Evolutionary conservation across 2,888 invertebrate species (phyloP).

Genomic region (Tachina lurida): DNA sequence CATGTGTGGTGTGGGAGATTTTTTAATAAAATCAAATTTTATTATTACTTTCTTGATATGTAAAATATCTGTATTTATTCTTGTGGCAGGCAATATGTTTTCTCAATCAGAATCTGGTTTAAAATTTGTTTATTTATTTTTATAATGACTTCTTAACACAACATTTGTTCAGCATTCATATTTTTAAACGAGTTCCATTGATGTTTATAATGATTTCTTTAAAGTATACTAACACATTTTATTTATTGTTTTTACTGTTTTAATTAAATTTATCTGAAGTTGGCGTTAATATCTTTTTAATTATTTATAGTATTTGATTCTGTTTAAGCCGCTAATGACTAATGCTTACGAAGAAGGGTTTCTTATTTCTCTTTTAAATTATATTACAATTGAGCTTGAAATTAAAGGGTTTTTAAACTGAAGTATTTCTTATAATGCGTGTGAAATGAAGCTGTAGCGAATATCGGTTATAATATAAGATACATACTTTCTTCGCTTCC

Average conservation of each 20-base stretch:
- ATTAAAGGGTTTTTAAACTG: no score
- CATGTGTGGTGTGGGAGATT: conserved; percentile 14
- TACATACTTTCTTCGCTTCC: no score
- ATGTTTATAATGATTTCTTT: conserved; percentile 14
- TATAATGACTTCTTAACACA: conserved; percentile 2
- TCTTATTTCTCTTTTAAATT: no score
- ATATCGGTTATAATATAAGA: no score
- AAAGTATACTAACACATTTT: not conserved
- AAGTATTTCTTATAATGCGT: no score
- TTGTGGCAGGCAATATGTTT: conserved; percentile 32
- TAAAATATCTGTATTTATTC: not conserved
- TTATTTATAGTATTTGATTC: not conserved
- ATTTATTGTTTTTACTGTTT: not conserved
- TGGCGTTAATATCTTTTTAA: not conserved
- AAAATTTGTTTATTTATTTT: conserved; percentile 6
- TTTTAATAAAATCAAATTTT: conserved; percentile 5
- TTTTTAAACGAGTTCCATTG: conserved; percentile 17
- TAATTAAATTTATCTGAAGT: conserved; percentile 7
- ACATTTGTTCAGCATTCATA: not conserved
- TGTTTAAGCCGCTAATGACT: not conserved
- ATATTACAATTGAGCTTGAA: no score
- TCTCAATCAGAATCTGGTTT: conserved; percentile 34
- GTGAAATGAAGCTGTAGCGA: no score
- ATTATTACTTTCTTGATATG: not conserved
- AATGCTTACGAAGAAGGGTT: not conserved